A percentile compares a stretch with the other conserved stretches of the same genome.
phyloP scores from a whole-genome alignment of 2,113 vertebrate genomes.

The Oncorhynchus masou region DNA sequence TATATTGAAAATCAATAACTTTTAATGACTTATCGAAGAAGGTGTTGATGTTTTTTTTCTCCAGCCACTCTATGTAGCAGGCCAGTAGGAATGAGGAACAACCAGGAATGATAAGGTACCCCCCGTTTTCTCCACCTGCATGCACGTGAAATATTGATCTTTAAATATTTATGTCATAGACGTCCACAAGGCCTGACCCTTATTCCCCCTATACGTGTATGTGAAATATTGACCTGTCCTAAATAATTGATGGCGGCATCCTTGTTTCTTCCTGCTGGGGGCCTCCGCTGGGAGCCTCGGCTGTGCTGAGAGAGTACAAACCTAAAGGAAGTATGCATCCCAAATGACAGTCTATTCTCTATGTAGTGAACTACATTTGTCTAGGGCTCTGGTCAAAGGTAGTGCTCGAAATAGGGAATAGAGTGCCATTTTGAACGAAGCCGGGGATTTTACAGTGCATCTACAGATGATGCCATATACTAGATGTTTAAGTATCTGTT shows the following conservation, averaged over 20 bases:
- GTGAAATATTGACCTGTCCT: slow-evolving; percentile 62
- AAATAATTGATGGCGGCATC: slow-evolving; percentile 56
- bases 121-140: not conserved
- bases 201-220: slow-evolving; percentile 21
- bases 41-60: not conserved
- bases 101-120: too few species aligned
- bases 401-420: too few species aligned
- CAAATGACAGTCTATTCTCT: too few species aligned
- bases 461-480: too few species aligned
- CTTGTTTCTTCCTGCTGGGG: slow-evolving; percentile 28
- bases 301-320: not conserved
- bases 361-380: too few species aligned
- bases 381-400: too few species aligned
- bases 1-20: slow-evolving; percentile 12
- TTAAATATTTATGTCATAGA: slow-evolving; percentile 69
- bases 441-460: too few species aligned
- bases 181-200: slow-evolving; percentile 45
- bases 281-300: slow-evolving; percentile 16
- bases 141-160: slow-evolving; percentile 53
- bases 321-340: too few species aligned
- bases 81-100: not conserved
- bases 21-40: not conserved
- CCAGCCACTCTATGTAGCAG: not conserved
- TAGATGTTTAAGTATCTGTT: too few species aligned
- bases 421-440: too few species aligned